Percentiles rank a stretch among this genome's conserved stretches.
Conservation (phyloP, 2,113 vertebrate genomes). For the Dissostichus mawsoni region DNA sequence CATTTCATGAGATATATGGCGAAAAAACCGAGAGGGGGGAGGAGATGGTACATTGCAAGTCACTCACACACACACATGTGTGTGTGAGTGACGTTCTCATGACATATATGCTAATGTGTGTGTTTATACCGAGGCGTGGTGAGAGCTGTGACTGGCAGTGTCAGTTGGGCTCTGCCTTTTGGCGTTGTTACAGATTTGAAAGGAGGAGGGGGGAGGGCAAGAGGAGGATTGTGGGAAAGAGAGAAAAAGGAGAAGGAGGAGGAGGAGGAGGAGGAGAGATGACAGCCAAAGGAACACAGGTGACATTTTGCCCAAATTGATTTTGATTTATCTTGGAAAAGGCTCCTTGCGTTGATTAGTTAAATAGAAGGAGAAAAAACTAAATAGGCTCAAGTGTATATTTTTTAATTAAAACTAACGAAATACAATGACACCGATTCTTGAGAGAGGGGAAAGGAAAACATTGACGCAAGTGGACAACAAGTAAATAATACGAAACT, state of each 20-base stretch:
- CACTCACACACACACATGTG: neutral
- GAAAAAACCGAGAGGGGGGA: conserved; percentile 11
- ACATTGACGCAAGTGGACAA: neutral
- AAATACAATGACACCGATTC: neutral
- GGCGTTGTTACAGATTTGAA: conserved; percentile 53
- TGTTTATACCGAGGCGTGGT: conserved; percentile 23
- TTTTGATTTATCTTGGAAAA: conserved; percentile 2
- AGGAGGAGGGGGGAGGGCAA: conserved; percentile 13
- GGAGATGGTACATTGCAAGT: conserved; percentile 45
- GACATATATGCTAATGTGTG: conserved; percentile 24
- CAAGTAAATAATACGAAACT: neutral
- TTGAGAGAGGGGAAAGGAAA: neutral
- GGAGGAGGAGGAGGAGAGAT: neutral
- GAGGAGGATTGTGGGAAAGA: conserved; percentile 35
- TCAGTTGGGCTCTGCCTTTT: conserved; percentile 62
- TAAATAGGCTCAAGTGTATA: neutral
- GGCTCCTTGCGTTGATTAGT: neutral
- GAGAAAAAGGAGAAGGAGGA: neutral
- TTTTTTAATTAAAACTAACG: neutral
- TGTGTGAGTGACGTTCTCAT: neutral
- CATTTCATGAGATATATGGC: conserved; percentile 58
- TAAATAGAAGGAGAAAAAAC: neutral
- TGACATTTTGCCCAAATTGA: conserved; percentile 17
- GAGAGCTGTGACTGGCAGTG: conserved; percentile 64
- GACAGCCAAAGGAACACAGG: conserved; percentile 18